These are phyloP conservation scores for Drosophila sulfurigaster DNA, from an alignment of 1,140 invertebrate genomes.

Conservation along the genomic window DNA sequence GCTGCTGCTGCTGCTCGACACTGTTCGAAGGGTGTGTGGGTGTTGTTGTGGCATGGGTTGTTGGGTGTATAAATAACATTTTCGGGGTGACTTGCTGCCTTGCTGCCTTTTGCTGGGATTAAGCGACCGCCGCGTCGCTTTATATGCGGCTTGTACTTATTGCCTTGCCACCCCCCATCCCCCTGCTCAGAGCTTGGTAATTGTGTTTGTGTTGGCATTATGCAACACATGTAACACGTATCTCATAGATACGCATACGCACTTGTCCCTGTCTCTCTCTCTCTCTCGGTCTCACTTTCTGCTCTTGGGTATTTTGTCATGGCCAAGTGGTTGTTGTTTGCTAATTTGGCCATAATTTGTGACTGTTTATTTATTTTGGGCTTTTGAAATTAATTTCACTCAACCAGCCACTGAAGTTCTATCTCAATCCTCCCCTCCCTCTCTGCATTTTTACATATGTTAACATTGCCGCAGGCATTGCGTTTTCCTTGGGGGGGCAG, in stretches of 20 bases:
- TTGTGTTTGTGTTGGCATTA: slow-evolving; percentile 70
- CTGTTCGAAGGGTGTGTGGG: slow-evolving; percentile 40
- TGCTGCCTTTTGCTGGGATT: slow-evolving; percentile 51
- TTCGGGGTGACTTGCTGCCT: slow-evolving; percentile 52
- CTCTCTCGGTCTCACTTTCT: background rate
- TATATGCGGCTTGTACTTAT: slow-evolving; percentile 85
- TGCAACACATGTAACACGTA: slow-evolving; percentile 79
- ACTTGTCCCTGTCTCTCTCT: slow-evolving; percentile 34
- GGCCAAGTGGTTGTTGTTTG: slow-evolving; percentile 73
- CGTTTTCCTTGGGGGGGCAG: background rate
- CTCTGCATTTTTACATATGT: slow-evolving; percentile 68
- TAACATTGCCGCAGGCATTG: slow-evolving; percentile 57
- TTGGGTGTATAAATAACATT: slow-evolving; percentile 73
- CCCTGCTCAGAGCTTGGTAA: slow-evolving; percentile 13
- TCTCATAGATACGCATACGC: slow-evolving; percentile 69
- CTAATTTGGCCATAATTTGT: slow-evolving; percentile 85
- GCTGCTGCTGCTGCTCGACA: slow-evolving; percentile 4
- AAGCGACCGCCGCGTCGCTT: slow-evolving; percentile 67
- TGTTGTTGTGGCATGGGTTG: slow-evolving; percentile 15
- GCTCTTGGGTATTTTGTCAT: slow-evolving; percentile 50
- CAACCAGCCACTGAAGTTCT: slow-evolving; percentile 49
- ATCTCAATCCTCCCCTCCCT: slow-evolving; percentile 3
- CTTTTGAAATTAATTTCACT: slow-evolving; percentile 72
- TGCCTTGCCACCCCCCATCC: slow-evolving; percentile 36
- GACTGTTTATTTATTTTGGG: slow-evolving; percentile 79